phyloP scores from a whole-genome alignment of 1,140 invertebrate species.

The Lepidotrigona ventralis region DNA sequence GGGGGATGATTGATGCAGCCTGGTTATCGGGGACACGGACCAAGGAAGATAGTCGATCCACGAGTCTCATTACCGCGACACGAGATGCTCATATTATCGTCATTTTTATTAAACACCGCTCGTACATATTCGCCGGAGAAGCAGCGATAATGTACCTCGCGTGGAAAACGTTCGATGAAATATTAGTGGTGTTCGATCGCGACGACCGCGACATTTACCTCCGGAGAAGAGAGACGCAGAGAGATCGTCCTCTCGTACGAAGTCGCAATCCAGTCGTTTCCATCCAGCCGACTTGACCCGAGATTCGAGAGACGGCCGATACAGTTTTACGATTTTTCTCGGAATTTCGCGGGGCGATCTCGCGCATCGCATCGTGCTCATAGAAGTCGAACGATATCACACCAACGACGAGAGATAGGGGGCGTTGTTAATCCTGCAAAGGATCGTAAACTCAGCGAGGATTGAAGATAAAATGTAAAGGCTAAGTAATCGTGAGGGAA shows the following conservation, averaged over 20 bases:
- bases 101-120: slow-evolving; percentile 78
- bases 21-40: slow-evolving; percentile 77
- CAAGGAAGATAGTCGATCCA: slow-evolving; percentile 71
- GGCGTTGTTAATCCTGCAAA: not conserved
- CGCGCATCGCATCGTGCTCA: fast-evolving
- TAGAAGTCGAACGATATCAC: not conserved
- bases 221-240: not conserved
- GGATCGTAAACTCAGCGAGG: not conserved
- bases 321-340: not conserved
- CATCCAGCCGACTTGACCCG: not conserved
- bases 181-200: slow-evolving; percentile 34
- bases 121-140: slow-evolving; percentile 44
- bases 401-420: not conserved
- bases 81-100: slow-evolving; percentile 79
- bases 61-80: slow-evolving; percentile 77
- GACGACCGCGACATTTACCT: not conserved
- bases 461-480: not conserved
- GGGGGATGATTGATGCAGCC: slow-evolving; percentile 78
- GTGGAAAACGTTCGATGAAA: slow-evolving; percentile 45
- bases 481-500: slow-evolving; percentile 22
- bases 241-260: not conserved
- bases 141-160: slow-evolving; percentile 24
- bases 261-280: not conserved
- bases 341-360: not conserved
- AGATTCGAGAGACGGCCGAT: not conserved